Evolutionary conservation across 2,797 vertebrate genomes (phyloP).

Genomic region (Carapus acus): DNA sequence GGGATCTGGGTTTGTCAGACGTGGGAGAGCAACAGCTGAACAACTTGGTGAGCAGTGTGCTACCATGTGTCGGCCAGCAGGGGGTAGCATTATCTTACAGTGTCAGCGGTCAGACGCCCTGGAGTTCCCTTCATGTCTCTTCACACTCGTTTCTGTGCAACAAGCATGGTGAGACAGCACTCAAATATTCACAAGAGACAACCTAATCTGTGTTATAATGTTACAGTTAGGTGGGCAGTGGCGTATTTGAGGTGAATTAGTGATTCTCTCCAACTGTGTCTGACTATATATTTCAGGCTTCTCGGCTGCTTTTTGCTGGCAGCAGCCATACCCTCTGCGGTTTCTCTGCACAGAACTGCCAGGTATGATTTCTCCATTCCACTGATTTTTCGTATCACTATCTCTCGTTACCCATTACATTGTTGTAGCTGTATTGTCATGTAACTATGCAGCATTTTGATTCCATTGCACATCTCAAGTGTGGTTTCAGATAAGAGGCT

Average conservation of each 20-base stretch:
- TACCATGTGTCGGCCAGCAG: conserved; percentile 70
- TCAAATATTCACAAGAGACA: neutral
- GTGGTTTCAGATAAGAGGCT: conserved; percentile 81
- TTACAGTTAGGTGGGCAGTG: neutral
- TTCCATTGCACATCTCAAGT: conserved; percentile 56
- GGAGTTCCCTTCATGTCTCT: conserved; percentile 85
- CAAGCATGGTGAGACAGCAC: conserved; percentile 80
- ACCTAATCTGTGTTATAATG: neutral
- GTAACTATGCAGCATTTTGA: neutral
- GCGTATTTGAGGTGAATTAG: neutral
- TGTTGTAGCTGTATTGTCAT: neutral
- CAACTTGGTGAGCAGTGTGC: conserved; percentile 73
- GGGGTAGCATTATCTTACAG: conserved; percentile 39
- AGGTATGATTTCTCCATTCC: conserved; percentile 62
- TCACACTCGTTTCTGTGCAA: conserved; percentile 91
- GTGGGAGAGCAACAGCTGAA: conserved; percentile 79
- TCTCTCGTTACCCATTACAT: neutral
- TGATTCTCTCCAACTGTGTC: neutral
- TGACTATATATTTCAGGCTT: conserved; percentile 69
- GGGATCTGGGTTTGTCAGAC: conserved; percentile 86
- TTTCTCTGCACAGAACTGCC: conserved; percentile 78
- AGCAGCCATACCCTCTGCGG: conserved; percentile 74
- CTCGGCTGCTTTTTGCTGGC: conserved; percentile 70
- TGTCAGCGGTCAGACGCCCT: conserved; percentile 54
- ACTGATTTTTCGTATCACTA: too few relatives aligned